These are phyloP conservation scores for Arbacia lixula DNA, from an alignment of 53 echinoderm and acorn worm species.

Conservation along the genomic window DNA sequence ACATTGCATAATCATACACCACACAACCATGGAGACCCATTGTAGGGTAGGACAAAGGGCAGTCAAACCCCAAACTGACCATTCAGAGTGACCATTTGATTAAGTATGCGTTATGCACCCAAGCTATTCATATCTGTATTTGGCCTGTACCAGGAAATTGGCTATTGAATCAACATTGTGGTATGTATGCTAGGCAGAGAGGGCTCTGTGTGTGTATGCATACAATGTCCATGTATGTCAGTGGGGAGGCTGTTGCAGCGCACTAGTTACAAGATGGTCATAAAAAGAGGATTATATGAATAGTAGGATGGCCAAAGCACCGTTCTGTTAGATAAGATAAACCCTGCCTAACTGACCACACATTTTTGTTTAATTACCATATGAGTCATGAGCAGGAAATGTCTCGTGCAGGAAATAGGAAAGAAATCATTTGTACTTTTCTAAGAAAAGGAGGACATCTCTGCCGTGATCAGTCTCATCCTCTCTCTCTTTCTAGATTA, in stretches of 20 bases:
- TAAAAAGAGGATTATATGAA: slow-evolving; percentile 16
- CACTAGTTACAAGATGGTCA: slow-evolving; percentile 21
- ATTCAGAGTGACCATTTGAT: slow-evolving; percentile 45
- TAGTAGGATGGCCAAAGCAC: background rate
- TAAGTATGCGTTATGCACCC: slow-evolving; percentile 41
- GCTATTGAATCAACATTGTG: slow-evolving; percentile 45
- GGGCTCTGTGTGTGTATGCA: background rate
- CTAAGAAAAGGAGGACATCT: too few species aligned
- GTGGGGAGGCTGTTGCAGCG: slow-evolving; percentile 15
- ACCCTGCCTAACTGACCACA: too few species aligned
- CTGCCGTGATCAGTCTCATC: too few species aligned
- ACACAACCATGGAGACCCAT: slow-evolving; percentile 39
- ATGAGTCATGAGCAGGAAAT: too few species aligned
- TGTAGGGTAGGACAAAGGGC: slow-evolving; percentile 44
- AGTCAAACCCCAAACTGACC: slow-evolving; percentile 41
- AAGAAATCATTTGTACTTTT: too few species aligned
- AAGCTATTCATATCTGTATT: slow-evolving; percentile 54
- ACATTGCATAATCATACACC: slow-evolving; percentile 57
- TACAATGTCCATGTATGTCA: background rate
- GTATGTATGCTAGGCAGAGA: slow-evolving; percentile 2
- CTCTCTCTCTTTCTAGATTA: too few species aligned
- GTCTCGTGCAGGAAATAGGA: too few species aligned
- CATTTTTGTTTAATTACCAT: too few species aligned
- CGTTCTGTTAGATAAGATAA: too few species aligned
- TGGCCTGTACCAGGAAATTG: slow-evolving; percentile 53